Evolutionary conservation across 2,888 invertebrate species (phyloP), one percentile per base, ranked within the genome.

Genomic region (Habroteleia sp.): DNA sequence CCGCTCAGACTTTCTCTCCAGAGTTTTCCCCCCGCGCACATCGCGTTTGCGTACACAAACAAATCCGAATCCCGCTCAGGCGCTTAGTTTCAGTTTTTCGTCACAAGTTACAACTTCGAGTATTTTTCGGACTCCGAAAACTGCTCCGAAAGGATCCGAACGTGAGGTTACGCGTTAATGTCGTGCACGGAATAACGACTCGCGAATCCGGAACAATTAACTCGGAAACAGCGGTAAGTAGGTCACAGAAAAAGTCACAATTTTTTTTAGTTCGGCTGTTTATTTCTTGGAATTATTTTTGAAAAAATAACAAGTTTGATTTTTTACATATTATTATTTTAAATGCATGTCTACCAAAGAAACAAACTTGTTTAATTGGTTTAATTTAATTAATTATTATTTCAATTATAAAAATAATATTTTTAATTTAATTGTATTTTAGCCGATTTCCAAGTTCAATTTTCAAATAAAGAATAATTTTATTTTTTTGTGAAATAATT

Each of bases 151-250:
- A 20, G 10, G 3, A n/a, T 7, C 6, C 1, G 3, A 2, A 7
- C 8, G 39, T 33, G 54, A 39, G 37, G 41, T 35, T 39, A 46
- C 11, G 35, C 27, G 7, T 46, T 17, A 62, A 62, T 46, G 25
- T 46, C 29, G 44, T 5, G 44, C 44, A 11, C 20, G 33, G 37
- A 35, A 27, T 48, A 48, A 62, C 42, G 29, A 17, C 62, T 29
- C 8, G 50, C 29, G 27, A 42, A 63, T 50, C 50, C 50, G 50
- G 31, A 63, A 63, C 50, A 48, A 50, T 63, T 50, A 41, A 50
- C 50, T 50, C 29, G 33, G 31, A 39, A 41, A 63, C 31, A 25
- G 33, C 20, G 50, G 48, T 63, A 50, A 63, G 63, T 63, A 44
- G 63, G 63, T 50, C 63, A 50, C n/a, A 48, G 27, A 62, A 46